A percentile compares a stretch with the other conserved stretches of the same genome.
phyloP scores from a whole-genome alignment of 1,140 invertebrate species.

The Meloidogyne chitwoodi region DNA sequence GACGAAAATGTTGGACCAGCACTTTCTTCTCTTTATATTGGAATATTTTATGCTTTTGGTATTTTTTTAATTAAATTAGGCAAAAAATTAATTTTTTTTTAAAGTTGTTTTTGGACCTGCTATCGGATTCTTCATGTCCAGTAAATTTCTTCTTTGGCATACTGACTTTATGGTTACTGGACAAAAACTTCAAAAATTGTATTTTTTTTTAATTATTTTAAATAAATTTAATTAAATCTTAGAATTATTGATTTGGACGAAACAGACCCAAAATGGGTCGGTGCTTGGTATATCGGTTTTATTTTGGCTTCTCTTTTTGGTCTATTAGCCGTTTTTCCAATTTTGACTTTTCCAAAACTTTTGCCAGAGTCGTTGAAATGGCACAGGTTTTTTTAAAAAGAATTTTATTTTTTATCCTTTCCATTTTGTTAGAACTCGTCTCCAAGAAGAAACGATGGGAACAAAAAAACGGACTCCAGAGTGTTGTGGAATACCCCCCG shows the following conservation, averaged over 20 bases:
- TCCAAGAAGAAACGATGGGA: constrained; percentile 53
- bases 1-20: constrained; percentile 58
- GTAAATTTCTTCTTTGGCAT: constrained; percentile 53
- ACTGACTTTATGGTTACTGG: constrained; percentile 58
- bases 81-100: too few species aligned
- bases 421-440: constrained; percentile 44
- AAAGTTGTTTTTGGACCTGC: constrained; percentile 55
- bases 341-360: constrained; percentile 55
- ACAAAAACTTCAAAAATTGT: constrained; percentile 31
- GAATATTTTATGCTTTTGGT: constrained; percentile 57
- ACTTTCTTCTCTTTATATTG: constrained; percentile 57
- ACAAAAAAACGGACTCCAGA: constrained; percentile 54
- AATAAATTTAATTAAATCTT: constrained; percentile 27
- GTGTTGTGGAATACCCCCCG: constrained; percentile 59
- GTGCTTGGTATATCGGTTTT: constrained; percentile 59
- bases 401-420: not conserved
- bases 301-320: constrained; percentile 47
- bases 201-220: not conserved
- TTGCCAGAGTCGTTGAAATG: constrained; percentile 58
- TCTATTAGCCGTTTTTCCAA: constrained; percentile 53
- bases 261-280: constrained; percentile 59
- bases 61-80: too few species aligned
- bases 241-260: constrained; percentile 53
- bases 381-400: constrained; percentile 45
- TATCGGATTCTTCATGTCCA: constrained; percentile 52